Conservation (phyloP, 1,140 invertebrate genomes). For the Drosophila mauritiana region DNA sequence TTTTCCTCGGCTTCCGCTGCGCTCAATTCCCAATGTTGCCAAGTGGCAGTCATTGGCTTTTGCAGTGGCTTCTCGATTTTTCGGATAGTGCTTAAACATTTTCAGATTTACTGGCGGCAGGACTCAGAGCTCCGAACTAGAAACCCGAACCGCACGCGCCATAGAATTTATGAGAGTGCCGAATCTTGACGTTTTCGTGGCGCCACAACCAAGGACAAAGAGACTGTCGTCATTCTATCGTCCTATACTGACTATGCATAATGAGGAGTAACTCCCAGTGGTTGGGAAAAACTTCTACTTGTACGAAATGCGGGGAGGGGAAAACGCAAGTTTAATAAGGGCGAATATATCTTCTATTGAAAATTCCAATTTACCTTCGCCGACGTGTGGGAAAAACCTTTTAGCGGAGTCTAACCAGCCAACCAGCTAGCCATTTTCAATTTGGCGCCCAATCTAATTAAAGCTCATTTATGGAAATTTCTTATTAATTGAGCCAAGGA, state of each 20-base stretch:
- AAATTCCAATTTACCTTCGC: no score
- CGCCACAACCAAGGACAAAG: conserved; percentile 50
- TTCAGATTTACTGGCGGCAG: conserved; percentile 57
- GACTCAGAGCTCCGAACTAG: conserved; percentile 15
- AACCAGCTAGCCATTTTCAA: conserved; percentile 12
- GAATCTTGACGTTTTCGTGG: conserved; percentile 58
- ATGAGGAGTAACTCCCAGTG: conserved; percentile 1
- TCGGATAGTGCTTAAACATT: conserved; percentile 72
- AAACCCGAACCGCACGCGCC: conserved; percentile 48
- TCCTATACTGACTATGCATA: conserved; percentile 27
- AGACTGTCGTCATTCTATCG: conserved; percentile 46
- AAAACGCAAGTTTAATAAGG: no score
- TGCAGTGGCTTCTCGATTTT: conserved; percentile 53
- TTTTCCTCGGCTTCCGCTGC: conserved; percentile 23
- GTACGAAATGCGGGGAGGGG: no score
- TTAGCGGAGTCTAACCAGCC: background rate
- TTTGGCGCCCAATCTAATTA: conserved; percentile 17
- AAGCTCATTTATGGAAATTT: conserved; percentile 25
- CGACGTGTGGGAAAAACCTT: no score
- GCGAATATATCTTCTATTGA: no score
- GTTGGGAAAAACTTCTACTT: background rate
- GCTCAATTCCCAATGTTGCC: conserved; percentile 63
- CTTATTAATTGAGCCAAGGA: conserved; percentile 37
- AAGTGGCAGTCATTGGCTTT: conserved; percentile 76
- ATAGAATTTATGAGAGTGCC: conserved; percentile 69